Evolutionary conservation across 1,140 invertebrate species (phyloP).

Genomic region (Anastrepha ludens): DNA sequence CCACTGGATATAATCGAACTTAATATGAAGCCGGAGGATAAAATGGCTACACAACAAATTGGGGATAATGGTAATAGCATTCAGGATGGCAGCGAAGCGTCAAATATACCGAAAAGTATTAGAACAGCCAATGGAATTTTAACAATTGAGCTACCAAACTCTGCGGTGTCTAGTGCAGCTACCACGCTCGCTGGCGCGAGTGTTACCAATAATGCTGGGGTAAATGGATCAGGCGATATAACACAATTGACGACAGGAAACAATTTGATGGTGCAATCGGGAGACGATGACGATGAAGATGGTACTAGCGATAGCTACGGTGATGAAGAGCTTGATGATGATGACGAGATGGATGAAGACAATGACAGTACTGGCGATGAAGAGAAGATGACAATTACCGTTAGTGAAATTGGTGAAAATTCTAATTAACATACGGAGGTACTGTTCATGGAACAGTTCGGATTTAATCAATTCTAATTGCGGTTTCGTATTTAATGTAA

Average conservation of each 20-base stretch:
- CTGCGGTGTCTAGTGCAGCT: constrained; percentile 65
- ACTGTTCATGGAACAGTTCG: constrained; percentile 74
- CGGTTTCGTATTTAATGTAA: constrained; percentile 34
- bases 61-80: background rate
- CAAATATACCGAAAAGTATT: constrained; percentile 63
- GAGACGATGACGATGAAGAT: constrained; percentile 51
- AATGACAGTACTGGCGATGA: constrained; percentile 79
- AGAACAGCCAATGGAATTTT: constrained; percentile 67
- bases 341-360: constrained; percentile 77
- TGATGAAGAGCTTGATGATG: constrained; percentile 73
- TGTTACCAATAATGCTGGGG: constrained; percentile 56
- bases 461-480: constrained; percentile 66
- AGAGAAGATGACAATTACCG: constrained; percentile 82
- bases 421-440: constrained; percentile 74
- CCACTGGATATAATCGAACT: constrained; percentile 77
- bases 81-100: background rate
- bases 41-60: background rate
- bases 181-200: constrained; percentile 72
- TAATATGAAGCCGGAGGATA: constrained; percentile 65
- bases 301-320: constrained; percentile 7
- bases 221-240: constrained; percentile 51
- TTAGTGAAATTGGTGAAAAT: constrained; percentile 74
- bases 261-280: constrained; percentile 1
- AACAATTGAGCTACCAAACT: constrained; percentile 65
- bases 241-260: background rate